phyloP scores from a whole-genome alignment of 2,797 vertebrate genomes.

The Hypotaenidia philippensis region DNA sequence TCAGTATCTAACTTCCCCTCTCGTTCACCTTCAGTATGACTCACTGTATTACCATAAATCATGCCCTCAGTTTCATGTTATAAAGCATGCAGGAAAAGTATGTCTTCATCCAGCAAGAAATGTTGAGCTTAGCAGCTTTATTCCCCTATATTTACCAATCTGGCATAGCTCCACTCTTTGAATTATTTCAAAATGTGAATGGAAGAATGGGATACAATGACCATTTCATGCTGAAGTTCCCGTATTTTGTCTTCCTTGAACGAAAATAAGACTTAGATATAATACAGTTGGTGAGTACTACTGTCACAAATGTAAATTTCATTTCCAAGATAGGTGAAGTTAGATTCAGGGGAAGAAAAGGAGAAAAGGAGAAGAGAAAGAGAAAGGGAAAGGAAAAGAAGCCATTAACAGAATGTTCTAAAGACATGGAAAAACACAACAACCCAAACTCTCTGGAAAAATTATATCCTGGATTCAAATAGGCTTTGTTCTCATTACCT shows the following conservation, averaged over 20 bases:
- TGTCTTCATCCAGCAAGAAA: neutral
- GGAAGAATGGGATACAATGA: neutral
- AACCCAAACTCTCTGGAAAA: neutral
- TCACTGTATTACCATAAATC: neutral
- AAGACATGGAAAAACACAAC: neutral
- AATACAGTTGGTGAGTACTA: neutral
- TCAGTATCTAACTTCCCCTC: neutral
- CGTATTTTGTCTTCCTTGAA: neutral
- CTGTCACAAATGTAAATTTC: neutral
- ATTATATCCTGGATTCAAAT: neutral
- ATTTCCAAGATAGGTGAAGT: neutral
- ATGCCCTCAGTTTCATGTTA: neutral
- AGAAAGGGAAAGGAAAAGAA: no score
- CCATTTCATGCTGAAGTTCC: neutral
- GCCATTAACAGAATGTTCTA: neutral
- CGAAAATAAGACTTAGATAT: neutral
- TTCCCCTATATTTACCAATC: neutral
- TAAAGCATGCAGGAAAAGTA: neutral
- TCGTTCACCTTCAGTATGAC: neutral
- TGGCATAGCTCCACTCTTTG: neutral
- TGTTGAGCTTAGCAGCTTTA: neutral
- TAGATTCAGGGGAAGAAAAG: rapidly evolving
- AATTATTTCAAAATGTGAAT: neutral
- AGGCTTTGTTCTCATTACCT: constrained; percentile 33
- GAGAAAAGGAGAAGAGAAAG: neutral